These are phyloP conservation scores for Osedax fenrisi DNA, from an alignment of 2,888 invertebrate species.

Conservation along the genomic window DNA sequence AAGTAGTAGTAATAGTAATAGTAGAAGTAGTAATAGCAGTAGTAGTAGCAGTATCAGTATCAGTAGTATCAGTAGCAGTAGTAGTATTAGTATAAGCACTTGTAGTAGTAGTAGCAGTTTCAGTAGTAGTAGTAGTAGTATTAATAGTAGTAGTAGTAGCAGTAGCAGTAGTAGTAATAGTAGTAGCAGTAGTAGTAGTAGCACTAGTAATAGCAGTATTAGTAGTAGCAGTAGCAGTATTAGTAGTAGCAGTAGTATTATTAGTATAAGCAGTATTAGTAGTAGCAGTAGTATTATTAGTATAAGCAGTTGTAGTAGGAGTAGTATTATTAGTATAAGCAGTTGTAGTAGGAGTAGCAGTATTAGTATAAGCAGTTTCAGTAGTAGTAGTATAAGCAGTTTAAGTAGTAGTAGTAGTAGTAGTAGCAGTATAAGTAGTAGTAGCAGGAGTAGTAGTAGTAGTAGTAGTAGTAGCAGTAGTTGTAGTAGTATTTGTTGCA, in stretches of 20 bases:
- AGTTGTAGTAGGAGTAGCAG: neutral
- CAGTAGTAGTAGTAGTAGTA: too few species aligned
- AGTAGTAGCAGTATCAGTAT: too few species aligned
- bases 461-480: neutral
- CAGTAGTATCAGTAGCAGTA: too few species aligned
- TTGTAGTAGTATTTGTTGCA: too few species aligned
- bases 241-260: constrained; percentile 3
- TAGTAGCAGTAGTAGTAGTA: neutral
- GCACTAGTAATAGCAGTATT: too few species aligned
- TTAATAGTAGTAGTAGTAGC: too few species aligned
- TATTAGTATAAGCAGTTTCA: neutral
- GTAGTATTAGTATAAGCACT: too few species aligned
- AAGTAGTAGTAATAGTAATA: too few species aligned
- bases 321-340: neutral
- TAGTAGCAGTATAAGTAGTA: neutral
- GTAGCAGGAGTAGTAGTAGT: neutral
- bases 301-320: neutral
- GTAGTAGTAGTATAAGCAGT: neutral
- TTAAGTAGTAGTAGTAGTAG: neutral
- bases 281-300: neutral
- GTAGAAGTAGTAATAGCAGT: too few species aligned
- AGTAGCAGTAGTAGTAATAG: neutral
- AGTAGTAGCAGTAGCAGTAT: too few species aligned
- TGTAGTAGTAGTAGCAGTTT: too few species aligned
- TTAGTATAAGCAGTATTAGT: neutral